Percentiles rank a stretch among this genome's conserved stretches.
Evolutionary conservation across 2,888 invertebrate genomes (phyloP).

Genomic region (Carcina quercana): DNA sequence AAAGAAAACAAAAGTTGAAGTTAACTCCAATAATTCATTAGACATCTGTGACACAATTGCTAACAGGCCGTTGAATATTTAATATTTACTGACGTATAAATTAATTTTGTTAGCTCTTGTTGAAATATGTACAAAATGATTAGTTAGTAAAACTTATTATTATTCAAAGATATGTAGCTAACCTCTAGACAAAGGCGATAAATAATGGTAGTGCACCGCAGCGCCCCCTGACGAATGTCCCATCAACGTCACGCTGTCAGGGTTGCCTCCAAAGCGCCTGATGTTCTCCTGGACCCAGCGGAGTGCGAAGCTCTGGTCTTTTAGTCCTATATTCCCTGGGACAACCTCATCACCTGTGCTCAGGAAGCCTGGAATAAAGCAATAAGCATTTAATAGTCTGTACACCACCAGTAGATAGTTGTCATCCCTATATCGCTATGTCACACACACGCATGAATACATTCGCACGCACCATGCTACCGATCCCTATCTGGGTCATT

Average conservation of each 20-base stretch:
- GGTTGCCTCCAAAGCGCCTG: conserved; percentile 77
- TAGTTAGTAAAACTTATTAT: too few relatives aligned
- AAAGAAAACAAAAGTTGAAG: too few relatives aligned
- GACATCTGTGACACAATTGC: too few relatives aligned
- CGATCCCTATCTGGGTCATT: too few relatives aligned
- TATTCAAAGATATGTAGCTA: background rate
- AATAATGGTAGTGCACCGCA: conserved; percentile 77
- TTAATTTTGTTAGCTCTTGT: background rate
- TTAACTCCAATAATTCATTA: too few relatives aligned
- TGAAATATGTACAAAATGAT: background rate
- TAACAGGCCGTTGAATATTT: too few relatives aligned
- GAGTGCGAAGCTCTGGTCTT: conserved; percentile 78
- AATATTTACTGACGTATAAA: background rate
- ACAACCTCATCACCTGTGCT: conserved; percentile 77
- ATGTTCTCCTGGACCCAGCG: conserved; percentile 78
- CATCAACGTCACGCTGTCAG: conserved; percentile 71
- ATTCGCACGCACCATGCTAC: too few relatives aligned
- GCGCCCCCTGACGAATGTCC: conserved; percentile 80
- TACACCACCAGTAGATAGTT: too few relatives aligned
- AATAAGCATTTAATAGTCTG: too few relatives aligned
- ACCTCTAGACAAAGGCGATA: conserved; percentile 72
- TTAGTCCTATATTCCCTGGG: conserved; percentile 79
- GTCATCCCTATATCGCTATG: too few relatives aligned
- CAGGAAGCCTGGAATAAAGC: conserved; percentile 76
- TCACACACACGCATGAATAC: too few relatives aligned